A percentile compares a stretch with the other conserved stretches of the same genome.
Evolutionary conservation across 2,113 vertebrate species (phyloP).

Genomic region (Sinocyclocheilus rhinocerous): DNA sequence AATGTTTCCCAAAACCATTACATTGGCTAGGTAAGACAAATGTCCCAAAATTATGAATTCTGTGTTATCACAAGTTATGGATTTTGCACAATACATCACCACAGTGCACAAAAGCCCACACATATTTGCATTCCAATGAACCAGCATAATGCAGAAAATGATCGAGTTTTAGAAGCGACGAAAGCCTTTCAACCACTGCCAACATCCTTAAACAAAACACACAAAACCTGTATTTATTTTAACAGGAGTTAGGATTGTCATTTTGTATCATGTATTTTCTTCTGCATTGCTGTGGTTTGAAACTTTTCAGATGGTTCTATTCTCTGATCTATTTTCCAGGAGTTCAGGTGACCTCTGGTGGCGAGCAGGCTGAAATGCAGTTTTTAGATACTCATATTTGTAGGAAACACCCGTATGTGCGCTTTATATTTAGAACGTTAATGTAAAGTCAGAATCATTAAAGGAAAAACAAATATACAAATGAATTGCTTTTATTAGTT

Average conservation of each 20-base stretch:
- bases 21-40: background rate
- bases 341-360: conserved; percentile 3
- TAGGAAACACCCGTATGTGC: background rate
- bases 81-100: background rate
- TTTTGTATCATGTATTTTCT: background rate
- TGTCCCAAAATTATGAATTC: background rate
- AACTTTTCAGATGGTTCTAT: background rate
- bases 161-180: no score
- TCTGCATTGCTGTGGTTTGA: background rate
- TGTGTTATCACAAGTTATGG: background rate
- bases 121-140: background rate
- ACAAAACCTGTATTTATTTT: no score
- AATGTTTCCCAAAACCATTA: background rate
- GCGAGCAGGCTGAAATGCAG: background rate
- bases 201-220: no score
- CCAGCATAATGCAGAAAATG: background rate
- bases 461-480: background rate
- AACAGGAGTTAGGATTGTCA: no score
- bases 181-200: background rate
- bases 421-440: background rate
- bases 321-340: background rate
- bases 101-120: background rate
- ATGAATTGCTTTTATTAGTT: background rate
- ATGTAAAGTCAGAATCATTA: background rate
- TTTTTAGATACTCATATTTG: background rate